Base-by-base conservation (phyloP, 2,113 vertebrate species). In the Xiphophorus maculatus region DNA sequence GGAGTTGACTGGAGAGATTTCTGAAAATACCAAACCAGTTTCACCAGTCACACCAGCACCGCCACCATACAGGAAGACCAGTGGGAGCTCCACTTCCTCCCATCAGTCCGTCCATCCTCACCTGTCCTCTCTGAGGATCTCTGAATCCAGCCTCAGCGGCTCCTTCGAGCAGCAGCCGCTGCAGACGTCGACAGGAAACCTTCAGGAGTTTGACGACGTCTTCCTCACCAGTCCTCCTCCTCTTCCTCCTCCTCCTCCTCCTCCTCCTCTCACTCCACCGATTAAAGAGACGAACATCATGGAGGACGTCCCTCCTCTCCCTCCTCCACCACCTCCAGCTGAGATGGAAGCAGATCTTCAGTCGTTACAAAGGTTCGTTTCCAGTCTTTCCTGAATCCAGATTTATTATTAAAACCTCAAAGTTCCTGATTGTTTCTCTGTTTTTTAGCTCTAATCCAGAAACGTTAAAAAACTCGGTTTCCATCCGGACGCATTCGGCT, bases 71-170 rank as follows among this genome's bases (percentile, higher is more conserved):
- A 89, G 60, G 30, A 91, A 93, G 64, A 69, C 80, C 54, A 33
- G 51, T 1, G 8, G 74, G 6, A 66, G n/a, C 48, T 15, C 65
- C 0, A 63, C 82, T 29, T 71, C 74, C 9, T 60, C 42, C 37
- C 29, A 62, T 70, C 90, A 83, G 69, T 73, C 82, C 62, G 32
- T 58, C 25, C 35, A 29, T 7, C 87, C 62, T 33, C 63, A 79
- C 27, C 87, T 88, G 30, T 89, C 86, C 67, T 95, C 96, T 2
- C 93, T 97, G 6, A 90, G 84, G 0, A 97, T 97, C 84, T 98
- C 96, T 0, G 96, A 98, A 86, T 96, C 96, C 0, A 87, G 68
- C 79, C 89, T 96, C 51, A 29, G 71, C 80, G 9, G 88, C 93
- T 0, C 87, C 30, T 0, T 81, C 0, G 81, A 81, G 0, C 79